Evolutionary conservation across 2,888 invertebrate species (phyloP), one percentile per base, ranked within the genome.

Genomic region (Hirudinaria manillensis): DNA sequence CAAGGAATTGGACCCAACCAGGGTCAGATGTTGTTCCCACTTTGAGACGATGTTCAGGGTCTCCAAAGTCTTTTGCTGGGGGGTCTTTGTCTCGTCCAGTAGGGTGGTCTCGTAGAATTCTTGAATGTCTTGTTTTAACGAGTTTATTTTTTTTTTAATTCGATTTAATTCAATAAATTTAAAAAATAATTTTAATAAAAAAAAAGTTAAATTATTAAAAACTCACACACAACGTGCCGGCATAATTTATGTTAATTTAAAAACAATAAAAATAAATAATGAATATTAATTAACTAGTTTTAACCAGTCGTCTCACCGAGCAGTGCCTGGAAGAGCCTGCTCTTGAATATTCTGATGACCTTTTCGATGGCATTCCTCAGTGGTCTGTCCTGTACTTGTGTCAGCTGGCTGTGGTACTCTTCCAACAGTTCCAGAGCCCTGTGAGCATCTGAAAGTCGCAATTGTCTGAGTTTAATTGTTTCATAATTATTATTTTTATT

Each of bases 341-440:
- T 96, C 88, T 99, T 98, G 89, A 99, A 98, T 87, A 96, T 95
- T 83, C 94, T 90, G 87, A 99, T 97, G 84, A 99, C 95, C 82
- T 95, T 90, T 87, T 99, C 98, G 86, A 99, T 96, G 81, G 96
- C 96, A 82, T 92, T 90, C 81, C 95, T 90, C 81, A 99, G 89
- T 84, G 96, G 95, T 84, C 93, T 91, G 87, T 99, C 97, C 85
- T 95, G 93, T 75, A 95, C 92, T 86, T 92, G 92, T 81, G 91
- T 92, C 83, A 99, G 88, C 87, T 94, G 93, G 81, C 93, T 91
- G 88, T 97, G 96, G 87, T 97, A 99, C 87, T 98, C 98, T 88
- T 98, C 98, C 84, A 99, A 90, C 84, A 97, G 89, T 89, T 98
- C 98, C 84, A 99, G 89, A 80, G 98, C 98, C 87, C 96, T 91